Conservation (phyloP, 2,797 vertebrate species). For the Pseudocheirus occidentalis region DNA sequence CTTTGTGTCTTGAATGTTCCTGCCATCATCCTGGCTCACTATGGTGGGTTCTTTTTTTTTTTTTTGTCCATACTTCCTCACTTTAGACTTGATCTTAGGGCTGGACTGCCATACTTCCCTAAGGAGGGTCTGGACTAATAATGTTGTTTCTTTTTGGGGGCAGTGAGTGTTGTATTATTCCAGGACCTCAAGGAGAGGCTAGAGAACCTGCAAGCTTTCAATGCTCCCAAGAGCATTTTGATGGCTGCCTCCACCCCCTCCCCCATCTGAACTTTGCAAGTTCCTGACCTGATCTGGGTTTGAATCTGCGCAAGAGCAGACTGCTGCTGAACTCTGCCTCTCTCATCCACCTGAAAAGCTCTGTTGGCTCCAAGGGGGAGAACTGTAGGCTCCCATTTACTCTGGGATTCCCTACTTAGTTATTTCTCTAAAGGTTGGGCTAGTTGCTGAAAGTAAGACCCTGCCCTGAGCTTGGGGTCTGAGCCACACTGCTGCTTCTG, state of each 20-base stretch:
- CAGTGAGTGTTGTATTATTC: background rate
- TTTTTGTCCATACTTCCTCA: background rate
- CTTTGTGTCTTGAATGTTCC: background rate
- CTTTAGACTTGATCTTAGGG: background rate
- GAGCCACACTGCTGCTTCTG: background rate
- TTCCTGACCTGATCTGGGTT: background rate
- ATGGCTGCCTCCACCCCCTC: background rate
- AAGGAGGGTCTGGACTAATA: background rate
- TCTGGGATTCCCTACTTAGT: background rate
- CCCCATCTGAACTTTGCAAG: background rate
- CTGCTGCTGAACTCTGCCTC: background rate
- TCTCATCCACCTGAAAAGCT: background rate
- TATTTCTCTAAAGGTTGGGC: background rate
- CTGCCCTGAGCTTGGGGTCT: background rate
- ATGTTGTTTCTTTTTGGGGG: background rate
- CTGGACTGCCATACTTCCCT: background rate
- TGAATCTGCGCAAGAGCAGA: background rate
- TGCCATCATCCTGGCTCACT: background rate
- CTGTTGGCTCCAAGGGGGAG: background rate
- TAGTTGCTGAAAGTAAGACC: background rate
- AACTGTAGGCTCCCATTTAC: background rate
- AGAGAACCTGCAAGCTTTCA: background rate
- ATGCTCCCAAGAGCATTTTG: background rate
- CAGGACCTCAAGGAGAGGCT: background rate
- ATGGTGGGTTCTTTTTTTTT: background rate